Base-by-base conservation (phyloP, 2,888 invertebrate genomes). In the Lepidochitona cinerea region DNA sequence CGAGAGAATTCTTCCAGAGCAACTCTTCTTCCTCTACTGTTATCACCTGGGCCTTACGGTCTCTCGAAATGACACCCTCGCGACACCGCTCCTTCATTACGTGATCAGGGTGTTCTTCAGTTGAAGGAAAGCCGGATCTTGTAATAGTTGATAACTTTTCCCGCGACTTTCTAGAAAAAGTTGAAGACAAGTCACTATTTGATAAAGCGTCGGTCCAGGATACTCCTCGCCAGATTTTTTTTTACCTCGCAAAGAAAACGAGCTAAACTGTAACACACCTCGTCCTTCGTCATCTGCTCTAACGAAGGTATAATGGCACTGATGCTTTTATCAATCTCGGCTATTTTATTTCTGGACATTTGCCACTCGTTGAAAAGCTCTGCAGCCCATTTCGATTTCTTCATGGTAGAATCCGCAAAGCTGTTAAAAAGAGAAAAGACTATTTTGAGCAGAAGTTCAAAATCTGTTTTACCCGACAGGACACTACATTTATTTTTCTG, bases 21-120 rank as follows among this genome's bases (percentile, higher is more conserved):
- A 9, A 23, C 54, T 54, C 54, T 54, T 54, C 54, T 54, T 54
- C 54, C 54, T 18, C 7, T 26, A 54, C n/a, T n/a, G n/a, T n/a
- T n/a, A n/a, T n/a, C n/a, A n/a, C n/a, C n/a, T n/a, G n/a, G n/a
- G n/a, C n/a, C n/a, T n/a, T n/a, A n/a, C n/a, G n/a, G n/a, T n/a
- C n/a, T n/a, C n/a, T 9, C 54, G 54, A 12, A 23, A 54, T 54
- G 9, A 54, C 26, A 7, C 54, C 23, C 54, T 18, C 14, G 6
- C 23, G 14, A 23, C n/a, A 54, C 26, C 54, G 12, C 23, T 54
- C 54, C 26, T 54, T 54, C 54, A 54, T 54, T 9, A 54, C 54
- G 54, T 54, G 54, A 54, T 54, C 54, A 54, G 54, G 23, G 54
- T 54, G 26, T 54, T 54, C 23, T 54, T 54, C 9, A 54, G 54